Evolutionary conservation across 1,140 invertebrate species (phyloP), one percentile per base, ranked within the genome.

Genomic region (Lordiphosa mommai): DNA sequence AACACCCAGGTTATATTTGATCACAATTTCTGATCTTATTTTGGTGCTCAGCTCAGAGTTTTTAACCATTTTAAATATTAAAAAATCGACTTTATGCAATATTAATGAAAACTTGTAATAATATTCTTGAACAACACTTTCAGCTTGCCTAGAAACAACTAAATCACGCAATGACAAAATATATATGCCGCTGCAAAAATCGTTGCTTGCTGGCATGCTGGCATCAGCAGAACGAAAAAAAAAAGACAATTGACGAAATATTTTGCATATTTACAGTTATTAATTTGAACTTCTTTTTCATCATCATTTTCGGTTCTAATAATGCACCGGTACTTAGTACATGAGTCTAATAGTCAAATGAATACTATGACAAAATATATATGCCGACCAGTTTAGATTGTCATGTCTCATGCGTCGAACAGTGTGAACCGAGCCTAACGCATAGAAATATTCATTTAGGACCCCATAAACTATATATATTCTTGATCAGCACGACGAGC

Each of bases 1-100:
- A 56, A 56, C 37, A 47, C 41, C 52, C 43, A 56, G 47, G 33
- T 40, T 38, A 56, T 38, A 12, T 27, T 55, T 55, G n/a, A 12
- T 47, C 20, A 47, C 20, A 32, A 47, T 56, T 56, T 56, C 33
- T 40, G 23, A 16, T 47, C 43, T 37, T 30, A 30, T 56, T 38
- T 9, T 1, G 4, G 9, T 16, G 12, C 53, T 57, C 13, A 48
- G 16, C 1, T 57, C 36, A 17, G 38, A 36, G 50, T 7, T 44
- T 50, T 43, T 44, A 44, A 30, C 8, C 12, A 29, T 27, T 41
- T 50, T 17, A n/a, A n/a, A n/a, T n/a, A n/a, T n/a, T n/a, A n/a
- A n/a, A n/a, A n/a, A n/a, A n/a, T n/a, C n/a, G n/a, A n/a, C n/a
- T n/a, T n/a, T n/a, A n/a, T n/a, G n/a, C n/a, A n/a, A n/a, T n/a